These are phyloP conservation scores for Diploscapter pachys DNA, from an alignment of 1,140 invertebrate genomes.

Conservation along the genomic window DNA sequence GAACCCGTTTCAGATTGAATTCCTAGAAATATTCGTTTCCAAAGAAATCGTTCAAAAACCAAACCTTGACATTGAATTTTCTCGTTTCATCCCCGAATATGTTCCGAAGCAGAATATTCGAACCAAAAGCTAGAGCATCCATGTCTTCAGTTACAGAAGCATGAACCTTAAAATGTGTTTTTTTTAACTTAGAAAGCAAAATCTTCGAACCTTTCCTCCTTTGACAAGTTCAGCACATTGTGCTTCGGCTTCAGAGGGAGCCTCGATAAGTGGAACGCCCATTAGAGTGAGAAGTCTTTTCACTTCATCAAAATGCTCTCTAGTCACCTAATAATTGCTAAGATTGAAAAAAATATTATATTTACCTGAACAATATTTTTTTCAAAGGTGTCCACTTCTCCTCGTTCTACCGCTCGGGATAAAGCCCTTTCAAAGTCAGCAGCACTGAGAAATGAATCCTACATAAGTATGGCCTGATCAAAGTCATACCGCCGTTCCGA, in stretches of 20 bases:
- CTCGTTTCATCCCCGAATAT: slow-evolving; percentile 62
- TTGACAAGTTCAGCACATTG: slow-evolving; percentile 94
- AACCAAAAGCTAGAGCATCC: slow-evolving; percentile 96
- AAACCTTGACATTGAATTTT: slow-evolving; percentile 77
- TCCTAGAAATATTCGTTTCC: slow-evolving; percentile 70
- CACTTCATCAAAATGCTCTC: slow-evolving; percentile 78
- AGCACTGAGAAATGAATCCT: slow-evolving; percentile 59
- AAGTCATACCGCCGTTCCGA: slow-evolving; percentile 67
- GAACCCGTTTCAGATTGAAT: slow-evolving; percentile 78
- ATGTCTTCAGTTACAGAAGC: slow-evolving; percentile 98
- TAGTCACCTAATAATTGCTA: slow-evolving; percentile 69
- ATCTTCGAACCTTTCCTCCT: slow-evolving; percentile 69
- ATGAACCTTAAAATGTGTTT: slow-evolving; percentile 67
- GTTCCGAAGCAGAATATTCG: slow-evolving; percentile 83
- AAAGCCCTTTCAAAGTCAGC: slow-evolving; percentile 89
- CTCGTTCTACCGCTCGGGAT: slow-evolving; percentile 84
- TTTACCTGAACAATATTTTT: slow-evolving; percentile 86
- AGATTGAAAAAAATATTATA: neutral
- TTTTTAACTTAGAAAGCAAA: neutral
- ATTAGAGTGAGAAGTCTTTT: slow-evolving; percentile 83
- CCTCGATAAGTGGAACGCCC: slow-evolving; percentile 90
- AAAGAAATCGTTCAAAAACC: neutral
- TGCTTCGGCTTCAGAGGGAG: slow-evolving; percentile 97
- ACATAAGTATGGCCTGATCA: neutral
- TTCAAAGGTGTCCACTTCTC: slow-evolving; percentile 92